Conservation (phyloP, 2,113 vertebrate species). For the Scomber japonicus region DNA sequence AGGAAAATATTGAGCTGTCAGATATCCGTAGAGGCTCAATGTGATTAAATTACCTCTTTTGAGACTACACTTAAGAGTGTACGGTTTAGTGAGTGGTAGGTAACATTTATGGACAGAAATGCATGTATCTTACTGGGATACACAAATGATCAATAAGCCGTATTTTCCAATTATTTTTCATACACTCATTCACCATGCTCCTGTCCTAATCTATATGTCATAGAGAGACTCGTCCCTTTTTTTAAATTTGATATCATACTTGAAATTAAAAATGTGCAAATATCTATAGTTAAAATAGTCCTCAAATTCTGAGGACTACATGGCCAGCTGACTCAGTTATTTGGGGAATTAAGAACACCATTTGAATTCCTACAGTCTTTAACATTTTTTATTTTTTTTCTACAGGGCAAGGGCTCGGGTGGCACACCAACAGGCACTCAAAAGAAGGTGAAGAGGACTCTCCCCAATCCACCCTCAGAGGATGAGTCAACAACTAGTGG, state of each 20-base stretch:
- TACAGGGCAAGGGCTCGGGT: slow-evolving; percentile 89
- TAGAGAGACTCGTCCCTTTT: too few species aligned
- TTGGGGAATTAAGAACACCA: not conserved
- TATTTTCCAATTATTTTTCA: not conserved
- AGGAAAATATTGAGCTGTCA: slow-evolving; percentile 51
- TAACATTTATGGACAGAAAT: slow-evolving; percentile 31
- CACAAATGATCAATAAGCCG: not conserved
- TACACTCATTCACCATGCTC: not conserved
- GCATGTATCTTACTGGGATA: not conserved
- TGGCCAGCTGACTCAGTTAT: slow-evolving; percentile 6
- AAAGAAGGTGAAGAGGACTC: slow-evolving; percentile 98
- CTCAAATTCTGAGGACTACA: not conserved
- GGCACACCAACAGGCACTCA: slow-evolving; percentile 89
- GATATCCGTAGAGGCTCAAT: slow-evolving; percentile 37
- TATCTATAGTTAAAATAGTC: not conserved
- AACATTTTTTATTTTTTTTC: slow-evolving; percentile 3
- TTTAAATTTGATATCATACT: not conserved
- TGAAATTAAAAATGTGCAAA: slow-evolving; percentile 11
- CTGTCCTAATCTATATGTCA: not conserved
- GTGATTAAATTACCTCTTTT: slow-evolving; percentile 58
- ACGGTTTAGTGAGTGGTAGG: slow-evolving; percentile 15
- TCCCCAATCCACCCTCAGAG: slow-evolving; percentile 97
- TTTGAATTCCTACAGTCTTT: not conserved
- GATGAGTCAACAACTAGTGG: slow-evolving; percentile 86
- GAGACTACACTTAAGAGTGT: slow-evolving; percentile 5